Conservation (phyloP, 2,113 vertebrate species). For the Crotalus tigris region DNA sequence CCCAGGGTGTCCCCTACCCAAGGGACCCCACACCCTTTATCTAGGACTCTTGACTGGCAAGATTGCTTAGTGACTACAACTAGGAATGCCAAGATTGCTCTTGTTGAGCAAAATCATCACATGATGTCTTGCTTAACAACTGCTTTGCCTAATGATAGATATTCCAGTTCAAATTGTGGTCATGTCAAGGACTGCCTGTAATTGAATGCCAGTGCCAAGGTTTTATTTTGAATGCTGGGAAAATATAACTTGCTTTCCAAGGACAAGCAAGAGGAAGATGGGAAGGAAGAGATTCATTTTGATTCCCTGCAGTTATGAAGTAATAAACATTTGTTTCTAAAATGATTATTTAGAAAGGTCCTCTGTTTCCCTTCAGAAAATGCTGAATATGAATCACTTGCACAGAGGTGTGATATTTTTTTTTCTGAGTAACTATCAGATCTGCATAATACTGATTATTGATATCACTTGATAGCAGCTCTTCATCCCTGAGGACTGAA, state of each 20-base stretch:
- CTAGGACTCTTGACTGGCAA: background rate
- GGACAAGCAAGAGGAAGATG: background rate
- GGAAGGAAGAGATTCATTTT: background rate
- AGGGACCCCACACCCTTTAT: background rate
- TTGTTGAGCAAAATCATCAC: background rate
- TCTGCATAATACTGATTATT: background rate
- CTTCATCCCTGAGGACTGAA: background rate
- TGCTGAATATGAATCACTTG: background rate
- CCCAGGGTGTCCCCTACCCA: too few species aligned
- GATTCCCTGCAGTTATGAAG: background rate
- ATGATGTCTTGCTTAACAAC: background rate
- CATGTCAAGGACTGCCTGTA: too few species aligned
- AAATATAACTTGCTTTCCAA: background rate
- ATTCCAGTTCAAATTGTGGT: background rate
- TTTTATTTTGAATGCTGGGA: background rate
- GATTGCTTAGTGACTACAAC: background rate
- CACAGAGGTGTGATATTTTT: background rate
- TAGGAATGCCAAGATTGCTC: background rate
- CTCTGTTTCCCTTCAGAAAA: background rate
- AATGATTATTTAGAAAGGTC: background rate
- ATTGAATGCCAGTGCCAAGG: background rate
- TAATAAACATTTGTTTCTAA: background rate
- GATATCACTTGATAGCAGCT: rapidly evolving
- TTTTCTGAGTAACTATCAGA: background rate
- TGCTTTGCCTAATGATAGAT: background rate